Evolutionary conservation across 2,797 vertebrate species (phyloP), one percentile per base, ranked within the genome.

Genomic region (Phyllotis vaccarum): DNA sequence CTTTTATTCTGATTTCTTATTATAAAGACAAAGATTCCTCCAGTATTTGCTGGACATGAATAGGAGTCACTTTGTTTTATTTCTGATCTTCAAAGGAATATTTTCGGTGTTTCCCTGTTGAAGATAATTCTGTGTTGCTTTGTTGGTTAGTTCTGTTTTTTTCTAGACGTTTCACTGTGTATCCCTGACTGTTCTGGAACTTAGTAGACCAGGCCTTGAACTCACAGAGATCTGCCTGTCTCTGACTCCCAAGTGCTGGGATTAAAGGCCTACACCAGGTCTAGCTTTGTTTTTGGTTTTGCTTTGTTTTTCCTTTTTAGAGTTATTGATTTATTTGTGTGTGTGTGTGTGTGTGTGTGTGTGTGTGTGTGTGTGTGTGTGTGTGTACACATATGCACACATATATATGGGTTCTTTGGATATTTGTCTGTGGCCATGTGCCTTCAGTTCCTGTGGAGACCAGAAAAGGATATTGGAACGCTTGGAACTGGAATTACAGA

Each of bases 31-130:
- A 31, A 46, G 29, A 94, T 43, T 14, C n/a, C 3, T 40, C 3
- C 43, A 64, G 58, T 92, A 58, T 75, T 92, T 31, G 86, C 75
- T 56, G 86, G 52, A 91, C 88, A 46, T 96, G 56, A 49, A 54
- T 54, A 29, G 64, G 37, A 43, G 8, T 88, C 21, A 56, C 62
- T 16, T 93, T 95, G 40, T 66, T 49, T 78, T 94, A 93, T 80
- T 90, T 40, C 43, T 90, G 37, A 89, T 85, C 86, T 90, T 88
- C 56, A 46, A 66, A 60, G 24, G n/a, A 93, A 83, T 85, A n/a
- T 27, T 86, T 94, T 74, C 19, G 13, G 0, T 87, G 62, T 87
- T 87, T 80, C 10, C 78, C 34, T 94, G 1, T 81, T 90, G 56
- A 92, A 82, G 29, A 52, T 87, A 86, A 64, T 82, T 86, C 6